Conservation (phyloP, 2,888 invertebrate genomes). For the Tanypteryx hageni region DNA sequence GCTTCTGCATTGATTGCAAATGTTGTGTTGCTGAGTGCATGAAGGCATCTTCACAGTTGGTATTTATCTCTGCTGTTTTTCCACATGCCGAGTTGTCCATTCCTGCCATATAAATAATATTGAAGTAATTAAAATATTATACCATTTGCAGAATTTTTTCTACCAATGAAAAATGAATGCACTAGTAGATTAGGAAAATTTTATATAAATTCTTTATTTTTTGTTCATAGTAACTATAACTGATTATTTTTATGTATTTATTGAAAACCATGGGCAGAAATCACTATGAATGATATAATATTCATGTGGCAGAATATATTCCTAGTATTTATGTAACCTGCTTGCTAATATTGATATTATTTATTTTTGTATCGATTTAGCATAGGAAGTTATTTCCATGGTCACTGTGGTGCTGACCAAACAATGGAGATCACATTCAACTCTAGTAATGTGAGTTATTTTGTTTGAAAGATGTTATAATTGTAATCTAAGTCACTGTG, state of each 20-base stretch:
- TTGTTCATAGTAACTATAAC: not conserved
- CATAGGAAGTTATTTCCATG: constrained; percentile 20
- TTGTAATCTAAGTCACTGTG: not conserved
- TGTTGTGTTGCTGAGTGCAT: not conserved
- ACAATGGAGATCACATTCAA: not conserved
- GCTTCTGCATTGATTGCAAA: not conserved
- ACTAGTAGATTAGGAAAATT: not conserved
- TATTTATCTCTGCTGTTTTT: not conserved
- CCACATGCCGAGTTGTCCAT: not conserved
- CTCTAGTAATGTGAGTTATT: not conserved
- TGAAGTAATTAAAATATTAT: not conserved
- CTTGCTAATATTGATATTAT: not conserved
- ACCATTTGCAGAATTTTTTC: not conserved
- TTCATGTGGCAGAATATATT: not conserved
- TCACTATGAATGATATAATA: not conserved
- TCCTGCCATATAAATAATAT: not conserved
- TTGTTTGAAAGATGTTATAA: not conserved
- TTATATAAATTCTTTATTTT: not conserved
- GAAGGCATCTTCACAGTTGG: not conserved
- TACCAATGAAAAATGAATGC: not conserved
- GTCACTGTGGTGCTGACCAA: not conserved
- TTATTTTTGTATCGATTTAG: constrained; percentile 24
- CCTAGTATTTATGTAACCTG: not conserved
- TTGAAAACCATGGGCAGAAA: not conserved
- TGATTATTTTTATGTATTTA: constrained; percentile 2